These are phyloP conservation scores for Pluvialis apricaria DNA, from an alignment of 2,113 vertebrate species.

Conservation along the genomic window DNA sequence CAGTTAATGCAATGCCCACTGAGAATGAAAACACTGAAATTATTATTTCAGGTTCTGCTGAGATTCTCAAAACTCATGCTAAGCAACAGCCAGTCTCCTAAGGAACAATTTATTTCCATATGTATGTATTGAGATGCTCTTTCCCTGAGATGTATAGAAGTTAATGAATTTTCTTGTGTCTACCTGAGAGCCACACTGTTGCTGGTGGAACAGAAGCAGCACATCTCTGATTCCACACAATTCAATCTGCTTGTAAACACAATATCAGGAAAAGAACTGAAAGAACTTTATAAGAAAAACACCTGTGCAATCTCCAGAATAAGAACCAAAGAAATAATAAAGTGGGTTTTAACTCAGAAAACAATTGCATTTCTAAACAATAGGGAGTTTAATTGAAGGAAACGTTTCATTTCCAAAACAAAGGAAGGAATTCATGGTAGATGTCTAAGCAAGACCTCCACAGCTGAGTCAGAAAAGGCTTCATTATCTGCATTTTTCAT, in stretches of 20 bases:
- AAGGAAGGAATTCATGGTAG: background rate
- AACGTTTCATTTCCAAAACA: conserved; percentile 43
- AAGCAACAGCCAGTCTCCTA: too few species aligned
- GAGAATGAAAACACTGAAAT: too few species aligned
- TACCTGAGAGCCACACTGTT: background rate
- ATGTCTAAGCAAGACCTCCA: background rate
- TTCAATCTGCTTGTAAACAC: background rate
- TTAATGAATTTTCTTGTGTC: background rate
- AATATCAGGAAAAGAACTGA: background rate
- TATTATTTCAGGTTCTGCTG: too few species aligned
- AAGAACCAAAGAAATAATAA: background rate
- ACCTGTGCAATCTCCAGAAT: background rate
- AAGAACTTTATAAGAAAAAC: background rate
- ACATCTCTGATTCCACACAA: background rate
- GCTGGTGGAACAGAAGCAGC: background rate
- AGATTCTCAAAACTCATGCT: too few species aligned
- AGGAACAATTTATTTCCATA: too few species aligned
- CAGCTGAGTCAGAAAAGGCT: conserved; percentile 31
- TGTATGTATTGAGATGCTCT: too few species aligned
- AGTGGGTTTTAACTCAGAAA: background rate
- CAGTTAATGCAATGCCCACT: too few species aligned
- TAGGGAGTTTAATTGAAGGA: background rate
- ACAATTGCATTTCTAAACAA: conserved; percentile 15
- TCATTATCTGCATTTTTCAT: conserved; percentile 7
- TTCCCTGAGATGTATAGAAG: too few species aligned